Percentiles rank a stretch among this genome's conserved stretches.
phyloP scores from a whole-genome alignment of 2,888 invertebrate species.

The Anorthoa munda region DNA sequence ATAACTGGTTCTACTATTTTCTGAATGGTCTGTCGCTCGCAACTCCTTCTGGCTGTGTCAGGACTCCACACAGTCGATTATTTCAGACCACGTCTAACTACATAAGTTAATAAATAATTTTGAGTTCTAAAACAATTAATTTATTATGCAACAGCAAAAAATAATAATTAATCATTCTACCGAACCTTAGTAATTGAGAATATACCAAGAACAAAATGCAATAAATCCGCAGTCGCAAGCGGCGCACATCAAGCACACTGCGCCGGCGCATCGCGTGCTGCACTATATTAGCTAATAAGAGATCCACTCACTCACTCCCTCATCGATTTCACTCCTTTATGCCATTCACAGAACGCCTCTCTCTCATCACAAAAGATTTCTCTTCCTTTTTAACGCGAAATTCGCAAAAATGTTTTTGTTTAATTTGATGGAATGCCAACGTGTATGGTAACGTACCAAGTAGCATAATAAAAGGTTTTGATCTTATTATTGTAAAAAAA shows the following conservation, averaged over 20 bases:
- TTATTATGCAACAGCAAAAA: neutral
- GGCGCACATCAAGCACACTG: constrained; percentile 53
- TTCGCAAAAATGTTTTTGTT: constrained; percentile 39
- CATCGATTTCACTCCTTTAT: constrained; percentile 78
- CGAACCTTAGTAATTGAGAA: neutral
- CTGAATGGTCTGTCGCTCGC: neutral
- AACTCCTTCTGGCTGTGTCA: neutral
- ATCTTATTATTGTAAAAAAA: constrained; percentile 60
- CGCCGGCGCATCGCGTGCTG: constrained; percentile 77
- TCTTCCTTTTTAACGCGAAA: constrained; percentile 49
- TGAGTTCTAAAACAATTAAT: neutral
- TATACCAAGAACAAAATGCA: neutral
- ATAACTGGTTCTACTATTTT: neutral
- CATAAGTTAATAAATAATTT: neutral
- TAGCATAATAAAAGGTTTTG: constrained; percentile 53
- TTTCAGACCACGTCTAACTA: neutral
- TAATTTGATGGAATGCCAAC: constrained; percentile 53
- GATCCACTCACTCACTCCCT: constrained; percentile 70
- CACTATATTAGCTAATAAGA: constrained; percentile 81
- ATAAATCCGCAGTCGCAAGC: constrained; percentile 37
- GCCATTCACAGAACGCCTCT: constrained; percentile 72
- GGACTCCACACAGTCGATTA: neutral
- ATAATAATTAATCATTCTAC: neutral
- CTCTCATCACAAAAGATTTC: constrained; percentile 57
- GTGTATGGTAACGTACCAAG: constrained; percentile 48